These are phyloP conservation scores for Agrypnia vestita DNA, from an alignment of 1,140 invertebrate species.

Conservation along the genomic window DNA sequence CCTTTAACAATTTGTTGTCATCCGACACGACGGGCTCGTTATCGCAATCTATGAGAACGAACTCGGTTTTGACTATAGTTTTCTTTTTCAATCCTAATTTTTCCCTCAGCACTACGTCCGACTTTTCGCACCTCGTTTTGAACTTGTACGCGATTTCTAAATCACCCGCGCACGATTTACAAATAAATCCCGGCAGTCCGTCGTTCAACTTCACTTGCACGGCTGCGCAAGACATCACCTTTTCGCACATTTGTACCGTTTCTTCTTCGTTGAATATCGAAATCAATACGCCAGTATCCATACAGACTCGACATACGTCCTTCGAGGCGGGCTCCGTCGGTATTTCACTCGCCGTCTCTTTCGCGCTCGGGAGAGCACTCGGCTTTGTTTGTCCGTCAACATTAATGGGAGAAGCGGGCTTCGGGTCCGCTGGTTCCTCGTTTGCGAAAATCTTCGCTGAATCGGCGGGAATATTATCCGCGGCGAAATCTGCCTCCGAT, in stretches of 20 bases:
- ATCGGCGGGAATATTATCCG: slow-evolving; percentile 32
- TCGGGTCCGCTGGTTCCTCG: not conserved
- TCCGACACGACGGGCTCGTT: slow-evolving; percentile 65
- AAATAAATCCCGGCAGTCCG: slow-evolving; percentile 52
- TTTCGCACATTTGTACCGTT: slow-evolving; percentile 51
- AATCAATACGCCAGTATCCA: slow-evolving; percentile 52
- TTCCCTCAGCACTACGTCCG: slow-evolving; percentile 65
- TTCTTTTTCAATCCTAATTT: slow-evolving; percentile 68
- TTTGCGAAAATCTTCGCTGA: not conserved
- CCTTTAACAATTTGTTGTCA: slow-evolving; percentile 63
- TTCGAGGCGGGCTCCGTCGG: not conserved
- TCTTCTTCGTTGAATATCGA: slow-evolving; percentile 51
- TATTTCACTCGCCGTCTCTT: slow-evolving; percentile 18
- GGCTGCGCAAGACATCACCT: slow-evolving; percentile 57
- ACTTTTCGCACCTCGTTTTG: slow-evolving; percentile 64
- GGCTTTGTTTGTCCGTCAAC: slow-evolving; percentile 21
- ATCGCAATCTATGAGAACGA: slow-evolving; percentile 68
- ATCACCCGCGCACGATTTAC: slow-evolving; percentile 37
- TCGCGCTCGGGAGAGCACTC: slow-evolving; percentile 8
- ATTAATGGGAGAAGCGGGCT: slow-evolving; percentile 11
- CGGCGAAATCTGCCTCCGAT: not conserved
- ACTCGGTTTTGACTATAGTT: slow-evolving; percentile 65
- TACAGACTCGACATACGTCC: slow-evolving; percentile 55
- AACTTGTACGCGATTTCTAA: slow-evolving; percentile 62
- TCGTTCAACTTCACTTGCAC: slow-evolving; percentile 46